Evolutionary conservation across 2,888 invertebrate species (phyloP).

Genomic region (Copidosoma aretas): DNA sequence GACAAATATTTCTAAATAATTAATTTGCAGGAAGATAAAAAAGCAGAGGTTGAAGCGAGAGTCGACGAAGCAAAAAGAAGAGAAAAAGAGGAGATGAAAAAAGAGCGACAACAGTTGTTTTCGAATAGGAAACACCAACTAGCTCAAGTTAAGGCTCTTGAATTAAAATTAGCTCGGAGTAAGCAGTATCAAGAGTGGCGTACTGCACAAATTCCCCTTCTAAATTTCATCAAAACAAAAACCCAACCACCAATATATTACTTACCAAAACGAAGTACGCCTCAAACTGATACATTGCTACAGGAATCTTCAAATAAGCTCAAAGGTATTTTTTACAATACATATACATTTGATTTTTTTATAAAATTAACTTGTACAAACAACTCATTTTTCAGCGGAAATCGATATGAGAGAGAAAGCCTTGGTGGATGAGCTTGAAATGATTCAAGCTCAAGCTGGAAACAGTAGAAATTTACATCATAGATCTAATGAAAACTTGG

Average conservation of each 20-base stretch:
- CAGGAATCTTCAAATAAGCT: slow-evolving; percentile 57
- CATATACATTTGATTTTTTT: neutral
- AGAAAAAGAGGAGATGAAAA: slow-evolving; percentile 84
- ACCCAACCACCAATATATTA: slow-evolving; percentile 87
- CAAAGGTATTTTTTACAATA: slow-evolving; percentile 48
- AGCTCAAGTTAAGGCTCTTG: slow-evolving; percentile 84
- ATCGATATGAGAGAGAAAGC: slow-evolving; percentile 56
- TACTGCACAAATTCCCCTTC: slow-evolving; percentile 75
- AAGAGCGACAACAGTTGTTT: slow-evolving; percentile 84
- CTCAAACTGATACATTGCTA: slow-evolving; percentile 54
- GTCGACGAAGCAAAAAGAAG: slow-evolving; percentile 89
- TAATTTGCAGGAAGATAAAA: slow-evolving; percentile 74
- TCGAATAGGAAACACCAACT: slow-evolving; percentile 86
- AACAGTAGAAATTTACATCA: slow-evolving; percentile 52
- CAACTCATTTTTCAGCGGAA: slow-evolving; percentile 50
- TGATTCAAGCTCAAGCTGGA: slow-evolving; percentile 56
- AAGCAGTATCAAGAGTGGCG: slow-evolving; percentile 91
- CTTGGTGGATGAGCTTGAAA: slow-evolving; percentile 55
- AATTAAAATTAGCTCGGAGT: slow-evolving; percentile 87
- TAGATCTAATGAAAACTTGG: slow-evolving; percentile 42
- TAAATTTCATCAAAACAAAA: slow-evolving; percentile 86
- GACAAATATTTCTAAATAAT: slow-evolving; percentile 1
- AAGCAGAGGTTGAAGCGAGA: slow-evolving; percentile 89
- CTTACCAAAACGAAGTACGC: slow-evolving; percentile 79
- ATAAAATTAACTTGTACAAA: neutral